These are phyloP conservation scores for Helicoverpa assulta DNA, from an alignment of 2,888 invertebrate genomes.

Conservation along the genomic window DNA sequence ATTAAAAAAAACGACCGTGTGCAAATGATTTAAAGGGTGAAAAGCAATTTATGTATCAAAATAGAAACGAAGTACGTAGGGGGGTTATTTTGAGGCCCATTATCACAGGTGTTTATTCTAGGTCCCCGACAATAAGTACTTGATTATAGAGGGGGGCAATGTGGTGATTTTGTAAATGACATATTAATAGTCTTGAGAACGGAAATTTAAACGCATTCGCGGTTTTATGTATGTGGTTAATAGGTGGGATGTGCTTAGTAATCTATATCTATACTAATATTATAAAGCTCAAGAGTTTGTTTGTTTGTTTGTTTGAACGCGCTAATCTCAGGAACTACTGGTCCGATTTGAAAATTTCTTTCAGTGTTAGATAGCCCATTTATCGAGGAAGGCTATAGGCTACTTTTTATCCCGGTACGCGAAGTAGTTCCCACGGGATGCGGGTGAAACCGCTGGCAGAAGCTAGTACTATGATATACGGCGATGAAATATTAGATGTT, in stretches of 20 bases:
- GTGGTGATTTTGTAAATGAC: slow-evolving; percentile 57
- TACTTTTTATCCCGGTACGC: too few species aligned
- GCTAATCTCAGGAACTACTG: too few species aligned
- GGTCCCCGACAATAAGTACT: slow-evolving; percentile 41
- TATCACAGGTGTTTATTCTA: slow-evolving; percentile 58
- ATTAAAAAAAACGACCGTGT: slow-evolving; percentile 49
- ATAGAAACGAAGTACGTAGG: slow-evolving; percentile 37
- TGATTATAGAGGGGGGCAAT: slow-evolving; percentile 39
- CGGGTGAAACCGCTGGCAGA: too few species aligned
- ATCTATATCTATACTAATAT: too few species aligned
- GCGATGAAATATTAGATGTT: slow-evolving; percentile 29
- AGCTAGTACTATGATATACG: slow-evolving; percentile 22
- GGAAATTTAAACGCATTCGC: slow-evolving; percentile 46
- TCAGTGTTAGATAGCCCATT: too few species aligned
- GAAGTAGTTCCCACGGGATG: too few species aligned
- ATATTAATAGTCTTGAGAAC: slow-evolving; percentile 56
- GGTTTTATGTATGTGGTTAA: slow-evolving; percentile 40
- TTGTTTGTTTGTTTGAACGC: too few species aligned
- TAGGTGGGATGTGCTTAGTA: not conserved
- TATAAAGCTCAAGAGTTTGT: too few species aligned
- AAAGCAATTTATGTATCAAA: slow-evolving; percentile 55
- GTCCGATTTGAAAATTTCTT: too few species aligned
- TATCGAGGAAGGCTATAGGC: too few species aligned
- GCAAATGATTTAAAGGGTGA: slow-evolving; percentile 56
- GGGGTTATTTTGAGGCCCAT: slow-evolving; percentile 36